Evolutionary conservation across 2,797 vertebrate genomes (phyloP), one percentile per base, ranked within the genome.

Genomic region (Notolabrus celidotus): DNA sequence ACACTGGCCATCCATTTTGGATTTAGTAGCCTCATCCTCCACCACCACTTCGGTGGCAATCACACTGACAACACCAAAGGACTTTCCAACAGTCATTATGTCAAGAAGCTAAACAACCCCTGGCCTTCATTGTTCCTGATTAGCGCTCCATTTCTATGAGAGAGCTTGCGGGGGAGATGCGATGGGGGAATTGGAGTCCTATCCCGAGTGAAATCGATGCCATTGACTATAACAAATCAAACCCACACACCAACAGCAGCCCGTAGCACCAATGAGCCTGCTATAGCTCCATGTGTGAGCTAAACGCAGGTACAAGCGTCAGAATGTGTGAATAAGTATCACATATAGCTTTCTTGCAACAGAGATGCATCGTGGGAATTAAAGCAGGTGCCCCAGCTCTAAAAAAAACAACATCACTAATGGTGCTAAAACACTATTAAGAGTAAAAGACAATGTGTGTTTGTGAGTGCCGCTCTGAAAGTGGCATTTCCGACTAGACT

Each of bases 401-500:
- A n/a, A 33, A 69, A 31, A 71, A 64, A 11, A 65, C 15, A 56
- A 31, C 12, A 36, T 34, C 16, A 33, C 51, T 67, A 70, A 75
- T 31, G 22, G 50, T 43, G 39, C 61, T 55, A 46, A 63, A 76
- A 79, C 38, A 33, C 38, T 38, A 65, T 1, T 6, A 41, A 36
- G 69, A 70, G 12, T 50, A 20, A 69, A 69, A 77, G 41, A 42
- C 39, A 68, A 64, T 73, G 46, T 56, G 39, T 43, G 47, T 80
- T 76, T 61, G 29, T 77, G 66, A 51, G 31, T 39, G 54, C 41
- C 11, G 36, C 34, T 69, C 65, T 47, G 7, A 73, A 86, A 75
- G 66, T 56, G 55, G 25, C 39, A 75, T 80, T 80, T 77, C 50
- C 29, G 51, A 23, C 43, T 39, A 17, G 52, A 59, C 56, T 74